A percentile compares a stretch with the other conserved stretches of the same genome.
These are phyloP conservation scores for Psophia crepitans DNA, from an alignment of 2,113 vertebrate genomes.

Conservation along the genomic window DNA sequence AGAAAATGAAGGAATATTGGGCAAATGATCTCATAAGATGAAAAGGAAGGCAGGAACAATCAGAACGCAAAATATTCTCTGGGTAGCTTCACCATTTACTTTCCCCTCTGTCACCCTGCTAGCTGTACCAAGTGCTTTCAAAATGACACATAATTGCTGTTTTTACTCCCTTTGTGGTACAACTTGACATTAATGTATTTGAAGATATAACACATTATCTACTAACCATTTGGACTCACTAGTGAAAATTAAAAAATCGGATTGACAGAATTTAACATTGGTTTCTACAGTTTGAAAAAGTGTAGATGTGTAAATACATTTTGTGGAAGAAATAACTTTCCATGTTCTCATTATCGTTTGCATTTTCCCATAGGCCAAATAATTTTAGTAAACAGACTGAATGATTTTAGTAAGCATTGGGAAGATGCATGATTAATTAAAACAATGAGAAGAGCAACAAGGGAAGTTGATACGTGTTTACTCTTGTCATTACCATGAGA, in stretches of 20 bases:
- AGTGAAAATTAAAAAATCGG: not conserved
- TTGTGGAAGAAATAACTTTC: not conserved
- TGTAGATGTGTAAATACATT: not conserved
- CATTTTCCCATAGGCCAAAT: not conserved
- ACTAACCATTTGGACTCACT: not conserved
- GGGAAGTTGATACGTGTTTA: not conserved
- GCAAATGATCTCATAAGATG: not conserved
- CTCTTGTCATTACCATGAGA: not conserved
- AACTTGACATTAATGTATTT: not conserved
- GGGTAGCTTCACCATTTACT: not conserved
- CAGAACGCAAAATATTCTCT: not conserved
- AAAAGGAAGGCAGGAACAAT: not conserved
- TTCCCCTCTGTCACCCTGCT: not conserved
- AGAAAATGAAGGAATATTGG: not conserved
- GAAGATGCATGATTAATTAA: not conserved
- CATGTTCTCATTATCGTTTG: fast-evolving
- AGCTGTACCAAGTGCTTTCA: not conserved
- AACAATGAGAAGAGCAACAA: not conserved
- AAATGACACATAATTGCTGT: not conserved
- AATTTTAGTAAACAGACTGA: not conserved
- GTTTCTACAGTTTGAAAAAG: not conserved
- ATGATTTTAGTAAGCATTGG: not conserved
- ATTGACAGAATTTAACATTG: not conserved
- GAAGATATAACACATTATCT: not conserved
- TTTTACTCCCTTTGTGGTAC: not conserved